These are phyloP conservation scores for Mugil cephalus DNA, from an alignment of 2,113 vertebrate species.

Conservation along the genomic window DNA sequence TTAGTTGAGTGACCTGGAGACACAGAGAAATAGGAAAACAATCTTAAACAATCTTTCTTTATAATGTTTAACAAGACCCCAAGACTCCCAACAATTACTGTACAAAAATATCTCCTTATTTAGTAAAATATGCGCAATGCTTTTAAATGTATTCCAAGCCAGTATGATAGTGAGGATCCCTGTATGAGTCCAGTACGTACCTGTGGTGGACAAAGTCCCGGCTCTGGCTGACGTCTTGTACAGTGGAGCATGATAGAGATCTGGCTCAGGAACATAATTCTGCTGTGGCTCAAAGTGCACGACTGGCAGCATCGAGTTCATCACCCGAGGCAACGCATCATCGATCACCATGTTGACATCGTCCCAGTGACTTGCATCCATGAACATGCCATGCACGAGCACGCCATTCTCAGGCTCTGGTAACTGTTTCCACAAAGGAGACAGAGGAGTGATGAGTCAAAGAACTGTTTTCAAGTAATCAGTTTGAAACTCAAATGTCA, in stretches of 20 bases:
- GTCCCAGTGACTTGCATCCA: constrained; percentile 87
- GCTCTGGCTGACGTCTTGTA: constrained; percentile 88
- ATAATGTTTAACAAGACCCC: neutral
- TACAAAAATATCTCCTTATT: neutral
- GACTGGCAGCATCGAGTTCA: constrained; percentile 84
- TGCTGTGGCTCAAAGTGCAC: constrained; percentile 87
- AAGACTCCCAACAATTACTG: neutral
- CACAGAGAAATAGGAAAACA: constrained; percentile 32
- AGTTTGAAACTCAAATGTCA: no score
- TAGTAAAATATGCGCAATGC: neutral
- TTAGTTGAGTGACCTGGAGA: constrained; percentile 85
- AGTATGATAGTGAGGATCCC: neutral
- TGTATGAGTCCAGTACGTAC: constrained; percentile 50
- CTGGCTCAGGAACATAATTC: constrained; percentile 77
- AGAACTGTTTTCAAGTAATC: neutral
- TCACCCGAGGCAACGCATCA: constrained; percentile 82
- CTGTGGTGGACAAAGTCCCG: constrained; percentile 86
- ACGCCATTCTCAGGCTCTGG: constrained; percentile 83
- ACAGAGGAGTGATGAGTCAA: neutral
- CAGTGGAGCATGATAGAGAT: constrained; percentile 83
- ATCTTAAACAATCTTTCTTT: neutral
- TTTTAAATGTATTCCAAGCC: neutral
- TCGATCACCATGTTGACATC: constrained; percentile 83
- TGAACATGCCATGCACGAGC: constrained; percentile 87
- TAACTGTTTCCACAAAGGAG: constrained; percentile 72